These are phyloP conservation scores for Monopis laevigella DNA, from an alignment of 2,888 invertebrate genomes.

Conservation along the genomic window DNA sequence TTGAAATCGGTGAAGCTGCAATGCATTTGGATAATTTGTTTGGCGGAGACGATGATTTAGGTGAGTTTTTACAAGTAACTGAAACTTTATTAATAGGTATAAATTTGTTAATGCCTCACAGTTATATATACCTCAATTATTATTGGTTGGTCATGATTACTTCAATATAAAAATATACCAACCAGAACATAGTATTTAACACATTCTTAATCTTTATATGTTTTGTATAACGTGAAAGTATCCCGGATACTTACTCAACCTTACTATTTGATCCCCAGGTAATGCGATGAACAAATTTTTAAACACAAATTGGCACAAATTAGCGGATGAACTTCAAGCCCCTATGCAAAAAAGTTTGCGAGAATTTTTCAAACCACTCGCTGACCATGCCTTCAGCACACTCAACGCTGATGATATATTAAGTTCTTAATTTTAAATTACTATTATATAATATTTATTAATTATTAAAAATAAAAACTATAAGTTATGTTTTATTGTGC, in stretches of 20 bases:
- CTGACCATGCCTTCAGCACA: constrained; percentile 46
- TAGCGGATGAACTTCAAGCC: constrained; percentile 76
- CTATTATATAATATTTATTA: not conserved
- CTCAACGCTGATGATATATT: constrained; percentile 51
- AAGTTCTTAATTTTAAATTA: not conserved
- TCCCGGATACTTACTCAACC: no score
- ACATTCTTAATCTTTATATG: no score
- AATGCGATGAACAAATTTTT: constrained; percentile 78
- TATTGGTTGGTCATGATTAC: not conserved
- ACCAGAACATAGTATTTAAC: no score
- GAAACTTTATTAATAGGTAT: no score
- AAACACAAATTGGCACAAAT: constrained; percentile 80
- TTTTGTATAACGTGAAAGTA: no score
- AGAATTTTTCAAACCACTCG: constrained; percentile 50
- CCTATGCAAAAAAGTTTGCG: constrained; percentile 69
- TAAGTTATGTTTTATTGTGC: not conserved
- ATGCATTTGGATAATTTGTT: constrained; percentile 77
- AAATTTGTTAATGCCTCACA: no score
- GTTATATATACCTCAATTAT: no score
- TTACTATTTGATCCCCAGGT: constrained; percentile 63
- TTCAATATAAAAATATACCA: no score
- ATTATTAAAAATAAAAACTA: not conserved
- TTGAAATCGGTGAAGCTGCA: constrained; percentile 71
- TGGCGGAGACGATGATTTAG: constrained; percentile 73
- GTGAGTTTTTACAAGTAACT: constrained; percentile 39